These are phyloP conservation scores for Thunnus thynnus DNA, from an alignment of 2,113 vertebrate species.

Conservation along the genomic window DNA sequence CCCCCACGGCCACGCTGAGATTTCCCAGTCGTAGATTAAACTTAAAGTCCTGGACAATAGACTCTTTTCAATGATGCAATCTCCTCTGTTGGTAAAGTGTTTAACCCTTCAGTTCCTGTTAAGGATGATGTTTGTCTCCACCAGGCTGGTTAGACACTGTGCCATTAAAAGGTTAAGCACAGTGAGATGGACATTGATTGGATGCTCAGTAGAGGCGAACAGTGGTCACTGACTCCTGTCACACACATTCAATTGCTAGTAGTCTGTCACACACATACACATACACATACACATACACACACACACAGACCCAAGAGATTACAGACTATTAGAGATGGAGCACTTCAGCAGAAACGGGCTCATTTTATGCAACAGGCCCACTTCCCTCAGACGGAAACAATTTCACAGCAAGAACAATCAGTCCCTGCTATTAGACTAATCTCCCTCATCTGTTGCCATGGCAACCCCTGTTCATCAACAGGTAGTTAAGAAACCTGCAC, in stretches of 20 bases:
- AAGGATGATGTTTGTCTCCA: constrained; percentile 6
- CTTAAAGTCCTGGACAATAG: constrained; percentile 39
- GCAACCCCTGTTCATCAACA: constrained; percentile 6
- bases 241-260: constrained; percentile 27
- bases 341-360: not conserved
- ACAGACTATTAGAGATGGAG: constrained; percentile 26
- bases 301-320: constrained; percentile 20
- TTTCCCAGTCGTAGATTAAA: constrained; percentile 66
- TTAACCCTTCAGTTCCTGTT: constrained; percentile 45
- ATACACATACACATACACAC: constrained; percentile 6
- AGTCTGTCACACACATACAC: not conserved
- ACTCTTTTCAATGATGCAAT: constrained; percentile 36
- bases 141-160: constrained; percentile 31
- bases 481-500: constrained; percentile 9
- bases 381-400: constrained; percentile 1
- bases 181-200: constrained; percentile 61
- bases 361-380: constrained; percentile 27
- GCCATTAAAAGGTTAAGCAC: constrained; percentile 54
- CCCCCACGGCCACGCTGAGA: constrained; percentile 52
- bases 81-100: not conserved
- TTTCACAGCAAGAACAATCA: constrained; percentile 31
- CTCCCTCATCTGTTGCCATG: constrained; percentile 22
- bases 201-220: constrained; percentile 31
- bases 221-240: constrained; percentile 63
- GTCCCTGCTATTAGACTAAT: not conserved